Percentiles rank a stretch among this genome's conserved stretches.
Evolutionary conservation across 1,140 invertebrate genomes (phyloP).

Genomic region (Aphidius ervi): DNA sequence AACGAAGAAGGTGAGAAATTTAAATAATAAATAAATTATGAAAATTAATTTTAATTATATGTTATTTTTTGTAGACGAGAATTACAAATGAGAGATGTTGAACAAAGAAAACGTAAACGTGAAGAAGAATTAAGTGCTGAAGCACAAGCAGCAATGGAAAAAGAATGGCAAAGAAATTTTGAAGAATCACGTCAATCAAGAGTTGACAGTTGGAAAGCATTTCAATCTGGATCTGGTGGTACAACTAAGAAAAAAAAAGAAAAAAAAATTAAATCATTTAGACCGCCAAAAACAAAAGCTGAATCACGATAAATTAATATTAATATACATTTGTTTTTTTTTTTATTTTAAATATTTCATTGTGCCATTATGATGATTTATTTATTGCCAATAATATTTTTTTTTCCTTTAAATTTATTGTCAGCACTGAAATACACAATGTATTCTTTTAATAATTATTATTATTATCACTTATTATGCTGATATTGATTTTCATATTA

Average conservation of each 20-base stretch:
- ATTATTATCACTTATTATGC: no score
- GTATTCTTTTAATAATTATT: no score
- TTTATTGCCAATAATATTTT: background rate
- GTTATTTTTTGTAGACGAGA: constrained; percentile 54
- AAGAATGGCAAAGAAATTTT: constrained; percentile 97
- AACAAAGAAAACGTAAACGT: constrained; percentile 91
- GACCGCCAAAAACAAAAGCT: constrained; percentile 93
- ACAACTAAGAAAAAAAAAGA: constrained; percentile 69
- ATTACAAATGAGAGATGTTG: constrained; percentile 81
- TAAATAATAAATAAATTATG: constrained; percentile 8
- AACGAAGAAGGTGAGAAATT: constrained; percentile 64
- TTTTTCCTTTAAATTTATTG: background rate
- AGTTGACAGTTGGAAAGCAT: constrained; percentile 94
- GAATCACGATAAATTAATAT: constrained; percentile 76
- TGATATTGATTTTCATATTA: no score
- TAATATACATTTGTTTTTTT: background rate
- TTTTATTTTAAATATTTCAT: background rate
- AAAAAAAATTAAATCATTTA: constrained; percentile 77
- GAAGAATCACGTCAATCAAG: constrained; percentile 92
- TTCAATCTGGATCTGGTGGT: constrained; percentile 71
- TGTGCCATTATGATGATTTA: background rate
- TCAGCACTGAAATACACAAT: background rate
- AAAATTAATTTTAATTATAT: no score
- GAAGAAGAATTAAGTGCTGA: constrained; percentile 92
- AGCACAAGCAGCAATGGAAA: constrained; percentile 80